Base-by-base conservation (phyloP, 2,797 vertebrate species). In the Falco cherrug region DNA sequence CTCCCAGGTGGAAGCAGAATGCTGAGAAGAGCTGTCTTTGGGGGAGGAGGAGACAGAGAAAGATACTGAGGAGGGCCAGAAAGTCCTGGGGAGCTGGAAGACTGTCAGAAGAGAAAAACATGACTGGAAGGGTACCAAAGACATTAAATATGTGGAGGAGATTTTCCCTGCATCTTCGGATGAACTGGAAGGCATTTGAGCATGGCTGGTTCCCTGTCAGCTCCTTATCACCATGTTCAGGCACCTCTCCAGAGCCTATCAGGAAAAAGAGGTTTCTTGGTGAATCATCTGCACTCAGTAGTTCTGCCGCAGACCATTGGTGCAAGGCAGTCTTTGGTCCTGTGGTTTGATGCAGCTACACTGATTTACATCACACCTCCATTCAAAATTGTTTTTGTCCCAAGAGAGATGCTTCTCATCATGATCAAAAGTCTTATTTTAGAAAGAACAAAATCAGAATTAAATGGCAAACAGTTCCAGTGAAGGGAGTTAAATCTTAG, bases 111-210 rank as follows among this genome's bases (percentile, higher is more conserved):
- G 50, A 50, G 60, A 90, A 90, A 89, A 69, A 80, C 60, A 59
- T 45, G 63, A 59, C 73, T 94, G 89, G 76, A 95, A 91, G 16
- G 17, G 11, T 91, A 91, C 82, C 84, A 91, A 78, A 91, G 76
- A 63, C 41, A 69, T 90, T 64, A 87, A 68, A 80, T 39, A 15
- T 75, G 61, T 53, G 56, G 70, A 91, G 69, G 77, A 67, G 80
- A 92, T 89, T 89, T 93, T 81, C 85, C 91, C 77, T 69, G 50
- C 37, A 53, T 70, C 3, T 93, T 86, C 41, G 75, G 69, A 69
- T 73, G 87, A 88, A 81, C 61, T 81, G 64, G 71, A 89, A 92
- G 50, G 51, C 48, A 33, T 77, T 73, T 89, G 81, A 92, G 57
- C 43, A 16, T 73, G 94, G 50, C 73, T 88, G 50, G n/a, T 81